phyloP scores from a whole-genome alignment of 1,140 invertebrate genomes.

The Cotesia glomerata region DNA sequence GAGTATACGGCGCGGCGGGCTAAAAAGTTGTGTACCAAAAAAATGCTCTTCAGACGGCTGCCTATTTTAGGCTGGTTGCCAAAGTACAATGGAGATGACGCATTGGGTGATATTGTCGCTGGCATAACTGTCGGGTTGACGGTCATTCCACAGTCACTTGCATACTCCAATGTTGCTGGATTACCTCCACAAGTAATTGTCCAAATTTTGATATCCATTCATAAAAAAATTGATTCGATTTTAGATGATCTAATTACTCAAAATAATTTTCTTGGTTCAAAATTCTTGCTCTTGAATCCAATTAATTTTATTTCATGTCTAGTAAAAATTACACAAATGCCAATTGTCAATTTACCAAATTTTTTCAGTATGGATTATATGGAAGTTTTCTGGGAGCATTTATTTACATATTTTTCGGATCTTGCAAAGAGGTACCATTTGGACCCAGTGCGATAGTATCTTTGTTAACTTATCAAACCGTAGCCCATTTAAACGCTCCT shows the following conservation, averaged over 20 bases:
- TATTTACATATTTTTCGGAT: constrained; percentile 89
- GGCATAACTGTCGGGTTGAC: constrained; percentile 87
- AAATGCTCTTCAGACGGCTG: constrained; percentile 73
- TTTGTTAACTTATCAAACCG: constrained; percentile 78
- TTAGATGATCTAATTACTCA: too few species aligned
- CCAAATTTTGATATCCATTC: too few species aligned
- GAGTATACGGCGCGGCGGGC: constrained; percentile 53
- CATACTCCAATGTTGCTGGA: constrained; percentile 84
- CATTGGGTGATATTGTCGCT: constrained; percentile 80
- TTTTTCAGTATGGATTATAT: constrained; percentile 82
- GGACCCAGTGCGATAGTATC: constrained; percentile 87
- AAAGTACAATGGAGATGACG: constrained; percentile 71
- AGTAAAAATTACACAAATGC: background rate
- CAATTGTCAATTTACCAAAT: constrained; percentile 29
- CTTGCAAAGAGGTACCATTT: constrained; percentile 87
- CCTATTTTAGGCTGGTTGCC: constrained; percentile 79
- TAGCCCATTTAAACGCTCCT: constrained; percentile 68
- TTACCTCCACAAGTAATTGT: constrained; percentile 71
- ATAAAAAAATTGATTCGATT: too few species aligned
- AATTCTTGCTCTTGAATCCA: too few species aligned
- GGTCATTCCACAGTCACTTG: constrained; percentile 80
- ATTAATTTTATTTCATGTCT: too few species aligned
- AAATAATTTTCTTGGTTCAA: too few species aligned
- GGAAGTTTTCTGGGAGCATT: constrained; percentile 90
- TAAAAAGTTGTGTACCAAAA: constrained; percentile 64